Base-by-base conservation (phyloP, 2,888 invertebrate genomes). In the Tenthredo scrophulariae region DNA sequence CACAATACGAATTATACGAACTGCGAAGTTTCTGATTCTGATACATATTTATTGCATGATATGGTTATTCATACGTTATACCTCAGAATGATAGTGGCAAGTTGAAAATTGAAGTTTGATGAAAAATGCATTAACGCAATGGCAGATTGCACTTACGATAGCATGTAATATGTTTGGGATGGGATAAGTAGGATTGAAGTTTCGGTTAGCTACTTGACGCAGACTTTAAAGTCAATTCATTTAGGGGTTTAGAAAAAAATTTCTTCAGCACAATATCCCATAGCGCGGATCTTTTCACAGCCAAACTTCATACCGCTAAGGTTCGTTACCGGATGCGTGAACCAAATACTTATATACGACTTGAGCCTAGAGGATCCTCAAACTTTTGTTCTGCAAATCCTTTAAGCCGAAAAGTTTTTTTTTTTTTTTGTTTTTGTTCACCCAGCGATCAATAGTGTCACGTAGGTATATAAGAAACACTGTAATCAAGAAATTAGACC, bases 351-450 rank as follows among this genome's bases (percentile, higher is more conserved):
- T 80, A 80, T 80, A 80, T 62, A 80, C 80, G 80, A 62, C 62
- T 80, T 80, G 80, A 80, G 80, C 80, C 80, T 62, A 62, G 80
- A 58, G 80, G 80, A 80, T 80, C 62, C 62, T 62, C 80, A 33
- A 80, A 80, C 62, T 80, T 80, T 80, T 80, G 80, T 80, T 62
- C 62, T 80, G 58, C 80, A 80, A 80, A 80, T 80, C 80, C 80
- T 80, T 80, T 80, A 62, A 80, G 80, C 80, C 40, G 13, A 62
- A 62, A 80, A 40, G 18, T 46, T 80, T 80, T 80, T 80, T 40
- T 80, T 37, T 79, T 33, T 29, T 18, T 33, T 37, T 58, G 58
- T 58, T 80, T 58, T 80, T 62, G 58, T 40, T 62, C 58, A 62
- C 37, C 58, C n/a, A 62, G 22, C 80, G 80, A 80, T 80, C 80